Evolutionary conservation across 2,888 invertebrate genomes (phyloP), one percentile per base, ranked within the genome.

Genomic region (Ecliptopera silaceata): DNA sequence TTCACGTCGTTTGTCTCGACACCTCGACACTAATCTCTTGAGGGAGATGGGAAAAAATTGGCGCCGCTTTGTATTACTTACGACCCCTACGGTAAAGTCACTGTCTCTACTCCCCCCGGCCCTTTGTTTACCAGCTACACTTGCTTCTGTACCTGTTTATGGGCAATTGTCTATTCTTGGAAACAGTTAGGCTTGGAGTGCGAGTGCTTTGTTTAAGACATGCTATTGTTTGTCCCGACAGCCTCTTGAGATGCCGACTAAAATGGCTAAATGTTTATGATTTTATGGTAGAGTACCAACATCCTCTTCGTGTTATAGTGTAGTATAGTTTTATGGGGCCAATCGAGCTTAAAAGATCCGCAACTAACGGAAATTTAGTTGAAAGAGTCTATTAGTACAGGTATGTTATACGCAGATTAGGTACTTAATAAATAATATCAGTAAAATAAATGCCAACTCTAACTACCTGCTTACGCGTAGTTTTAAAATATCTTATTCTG

Each of bases 1-100:
- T 79, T 79, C 82, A 82, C 80, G 74, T 88, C 86, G 74, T 91
- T 90, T 88, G 88, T 83, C 71, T 79, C 81, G 71, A 85, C 90
- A 88, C 89, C 84, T 86, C 73, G 66, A 60, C 71, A 69, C 70
- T 80, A 82, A 85, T 82, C 82, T 80, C 70, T 72, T 61, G 56
- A 68, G 68, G 64, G 73, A 66, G 22, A 34, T 3, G 8, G 65
- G 67, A 79, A 84, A 91, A 90, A 90, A 74, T 84, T 87, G 90
- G 90, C 90, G 90, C 90, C 90, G 66, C 67, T 32, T 55, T 55
- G 55, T 54, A 38, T 48, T 36, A n/a, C n/a, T 34, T 26, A 77
- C 72, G 70, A 72, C 78, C 82, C 82, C 81, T 77, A 63, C 75
- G 66, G 80, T 66, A 68, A 69, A 62, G 72, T 67, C 66, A 79